phyloP scores from a whole-genome alignment of 1,140 invertebrate species.

The Aphaenogaster ashmeadi region DNA sequence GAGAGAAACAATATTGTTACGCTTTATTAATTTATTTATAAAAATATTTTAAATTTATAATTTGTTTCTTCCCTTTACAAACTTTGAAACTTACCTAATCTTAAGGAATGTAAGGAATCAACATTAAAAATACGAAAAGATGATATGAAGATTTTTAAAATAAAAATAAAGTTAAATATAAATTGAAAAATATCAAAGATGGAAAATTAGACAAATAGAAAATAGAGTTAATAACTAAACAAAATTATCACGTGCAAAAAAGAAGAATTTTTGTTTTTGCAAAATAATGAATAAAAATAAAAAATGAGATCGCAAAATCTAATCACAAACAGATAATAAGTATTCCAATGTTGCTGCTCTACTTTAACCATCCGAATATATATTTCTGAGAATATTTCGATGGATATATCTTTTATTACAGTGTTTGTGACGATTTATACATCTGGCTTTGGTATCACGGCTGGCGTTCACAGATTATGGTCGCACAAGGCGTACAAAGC shows the following conservation, averaged over 20 bases:
- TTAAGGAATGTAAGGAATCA: background rate
- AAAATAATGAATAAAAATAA: background rate
- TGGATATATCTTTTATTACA: conserved; percentile 82
- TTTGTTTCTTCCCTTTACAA: background rate
- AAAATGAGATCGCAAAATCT: background rate
- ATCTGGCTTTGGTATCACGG: conserved; percentile 94
- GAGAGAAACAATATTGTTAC: background rate
- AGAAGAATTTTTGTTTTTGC: background rate
- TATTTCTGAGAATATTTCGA: background rate
- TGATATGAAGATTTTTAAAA: background rate
- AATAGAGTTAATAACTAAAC: background rate
- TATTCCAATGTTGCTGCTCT: background rate
- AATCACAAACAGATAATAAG: background rate
- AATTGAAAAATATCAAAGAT: background rate
- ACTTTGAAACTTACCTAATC: background rate
- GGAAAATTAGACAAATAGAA: background rate
- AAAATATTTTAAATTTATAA: background rate
- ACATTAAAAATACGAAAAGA: background rate
- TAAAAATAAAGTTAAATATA: background rate
- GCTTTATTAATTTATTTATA: background rate
- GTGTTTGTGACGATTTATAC: conserved; percentile 90
- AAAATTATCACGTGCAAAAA: background rate
- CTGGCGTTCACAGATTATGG: conserved; percentile 96
- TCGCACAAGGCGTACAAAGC: conserved; percentile 96
- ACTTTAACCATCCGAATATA: background rate